Evolutionary conservation across 2,888 invertebrate genomes (phyloP), one percentile per base, ranked within the genome.

Genomic region (Brachyptera putata): DNA sequence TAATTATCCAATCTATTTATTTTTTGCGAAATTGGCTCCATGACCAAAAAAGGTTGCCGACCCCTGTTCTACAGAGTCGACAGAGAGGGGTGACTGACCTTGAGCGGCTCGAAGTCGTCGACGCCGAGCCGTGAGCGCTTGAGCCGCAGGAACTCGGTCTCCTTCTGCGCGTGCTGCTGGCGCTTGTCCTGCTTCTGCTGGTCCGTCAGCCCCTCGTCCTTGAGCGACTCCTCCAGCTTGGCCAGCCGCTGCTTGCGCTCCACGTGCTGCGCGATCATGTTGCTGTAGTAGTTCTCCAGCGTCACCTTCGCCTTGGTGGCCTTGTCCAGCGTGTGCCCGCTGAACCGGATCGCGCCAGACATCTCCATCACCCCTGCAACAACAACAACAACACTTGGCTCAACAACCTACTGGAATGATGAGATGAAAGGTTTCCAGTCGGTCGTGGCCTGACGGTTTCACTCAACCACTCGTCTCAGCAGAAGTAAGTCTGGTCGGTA

Each of bases 231-330:
- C 78, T 99, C 99, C 70, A 99, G 79, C 76, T 95, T 91, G 65
- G 95, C 91, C 73, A 91, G 80, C 74, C 90, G 89, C 77, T 95
- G 94, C 77, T 97, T 95, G 71, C 98, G 84, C 80, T 99, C 98
- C 71, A 95, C 89, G 78, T 97, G 95, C 77, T 98, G 98, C 69
- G 93, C 87, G 74, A 98, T 91, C 73, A 98, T 86, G 80, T 99
- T 99, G 77, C 93, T 94, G 79, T 99, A 99, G 80, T 97, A 99
- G 79, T 97, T 98, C 79, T 99, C 99, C 74, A 99, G 80, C 63
- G 97, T 95, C 74, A 99, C 91, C 82, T 99, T 97, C 70, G 98
- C 97, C 79, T 97, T 95, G 74, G 96, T 96, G 70, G 96, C 97
- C 80, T 97, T 98, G 82, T 98, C 97, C 78, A 93, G 83, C 73